Evolutionary conservation across 2,797 vertebrate genomes (phyloP).

Genomic region (Acrossocheilus fasciatus): DNA sequence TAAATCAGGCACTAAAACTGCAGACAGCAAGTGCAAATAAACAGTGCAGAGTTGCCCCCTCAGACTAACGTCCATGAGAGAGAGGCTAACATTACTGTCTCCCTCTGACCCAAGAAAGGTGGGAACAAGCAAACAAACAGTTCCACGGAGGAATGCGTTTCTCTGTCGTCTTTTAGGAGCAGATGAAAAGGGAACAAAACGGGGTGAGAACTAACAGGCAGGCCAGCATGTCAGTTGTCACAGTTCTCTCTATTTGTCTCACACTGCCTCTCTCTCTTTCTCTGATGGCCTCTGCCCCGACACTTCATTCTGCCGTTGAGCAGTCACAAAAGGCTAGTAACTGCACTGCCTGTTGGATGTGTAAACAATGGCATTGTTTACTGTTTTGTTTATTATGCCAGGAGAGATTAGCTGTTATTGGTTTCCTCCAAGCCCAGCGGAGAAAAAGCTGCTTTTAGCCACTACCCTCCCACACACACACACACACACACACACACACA

Average conservation of each 20-base stretch:
- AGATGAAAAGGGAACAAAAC: conserved; percentile 31
- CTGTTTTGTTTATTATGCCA: conserved; percentile 89
- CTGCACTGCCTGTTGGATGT: conserved; percentile 54
- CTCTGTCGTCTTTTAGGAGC: conserved; percentile 33
- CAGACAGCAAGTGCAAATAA: neutral
- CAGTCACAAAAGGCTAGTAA: conserved; percentile 53
- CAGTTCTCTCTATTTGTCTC: conserved; percentile 24
- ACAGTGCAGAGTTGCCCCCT: neutral
- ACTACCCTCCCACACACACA: conserved; percentile 64
- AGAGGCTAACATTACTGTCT: conserved; percentile 77
- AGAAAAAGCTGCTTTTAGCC: conserved; percentile 75
- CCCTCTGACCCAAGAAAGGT: conserved; percentile 77
- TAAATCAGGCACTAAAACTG: neutral
- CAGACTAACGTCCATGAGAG: conserved; percentile 77
- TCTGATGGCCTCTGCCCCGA: conserved; percentile 45
- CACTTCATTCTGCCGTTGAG: conserved; percentile 44
- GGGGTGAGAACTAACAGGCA: conserved; percentile 36
- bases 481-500: conserved; percentile 65
- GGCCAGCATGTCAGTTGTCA: conserved; percentile 47
- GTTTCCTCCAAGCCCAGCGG: conserved; percentile 87
- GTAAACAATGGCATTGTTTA: conserved; percentile 95
- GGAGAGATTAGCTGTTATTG: conserved; percentile 94
- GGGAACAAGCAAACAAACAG: conserved; percentile 82
- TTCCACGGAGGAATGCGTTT: conserved; percentile 30
- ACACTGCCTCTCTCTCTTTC: neutral